These are phyloP conservation scores for Anas capensis DNA, from an alignment of 2,797 vertebrate species.

Conservation along the genomic window DNA sequence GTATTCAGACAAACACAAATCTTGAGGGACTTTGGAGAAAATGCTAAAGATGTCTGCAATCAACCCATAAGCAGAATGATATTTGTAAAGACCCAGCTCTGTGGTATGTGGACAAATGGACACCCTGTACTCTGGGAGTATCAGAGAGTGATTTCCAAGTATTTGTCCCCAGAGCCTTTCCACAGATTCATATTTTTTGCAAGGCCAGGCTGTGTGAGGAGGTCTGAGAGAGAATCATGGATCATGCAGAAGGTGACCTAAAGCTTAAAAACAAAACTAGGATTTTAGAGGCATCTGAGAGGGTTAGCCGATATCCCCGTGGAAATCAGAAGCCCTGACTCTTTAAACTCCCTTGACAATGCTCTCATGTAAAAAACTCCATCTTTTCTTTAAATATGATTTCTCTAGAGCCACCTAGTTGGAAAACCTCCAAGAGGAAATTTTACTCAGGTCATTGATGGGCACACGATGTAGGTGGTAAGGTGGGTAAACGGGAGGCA, in stretches of 20 bases:
- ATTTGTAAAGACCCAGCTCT: neutral
- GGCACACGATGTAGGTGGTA: accelerated
- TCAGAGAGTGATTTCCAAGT: conserved; percentile 6
- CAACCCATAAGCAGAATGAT: neutral
- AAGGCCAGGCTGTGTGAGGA: neutral
- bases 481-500: neutral
- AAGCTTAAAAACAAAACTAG: neutral
- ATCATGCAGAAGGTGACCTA: neutral
- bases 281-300: neutral
- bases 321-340: neutral
- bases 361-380: neutral
- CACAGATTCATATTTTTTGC: neutral
- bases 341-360: neutral
- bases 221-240: neutral
- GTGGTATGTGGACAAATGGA: neutral
- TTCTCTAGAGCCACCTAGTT: neutral
- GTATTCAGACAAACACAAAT: conserved; percentile 9
- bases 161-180: conserved; percentile 23
- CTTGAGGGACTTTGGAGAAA: conserved; percentile 5
- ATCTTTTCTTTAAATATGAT: neutral
- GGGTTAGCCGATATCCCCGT: neutral
- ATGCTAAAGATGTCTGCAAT: conserved; percentile 11
- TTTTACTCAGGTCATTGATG: neutral
- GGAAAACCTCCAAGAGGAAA: neutral
- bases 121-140: conserved; percentile 12